Conservation (phyloP, 2,888 invertebrate species). For the Drosophila tripunctata region DNA sequence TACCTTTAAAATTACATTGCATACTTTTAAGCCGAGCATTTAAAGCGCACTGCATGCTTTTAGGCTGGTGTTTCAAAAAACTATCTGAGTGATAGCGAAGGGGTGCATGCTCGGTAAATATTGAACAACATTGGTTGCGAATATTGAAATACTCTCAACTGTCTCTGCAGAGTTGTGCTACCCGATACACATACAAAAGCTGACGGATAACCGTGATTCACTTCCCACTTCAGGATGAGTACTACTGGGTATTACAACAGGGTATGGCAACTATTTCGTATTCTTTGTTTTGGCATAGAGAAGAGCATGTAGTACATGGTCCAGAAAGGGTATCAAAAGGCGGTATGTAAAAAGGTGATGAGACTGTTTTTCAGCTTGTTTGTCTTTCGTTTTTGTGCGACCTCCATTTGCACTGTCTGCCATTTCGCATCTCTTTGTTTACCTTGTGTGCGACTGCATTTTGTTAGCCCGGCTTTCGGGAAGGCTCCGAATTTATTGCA, state of each 20-base stretch:
- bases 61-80: constrained; percentile 11
- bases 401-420: constrained; percentile 37
- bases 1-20: constrained; percentile 6
- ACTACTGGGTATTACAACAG: neutral
- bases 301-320: no score
- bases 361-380: constrained; percentile 32
- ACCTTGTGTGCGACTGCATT: constrained; percentile 54
- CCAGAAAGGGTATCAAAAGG: constrained; percentile 20
- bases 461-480: constrained; percentile 19
- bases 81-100: neutral
- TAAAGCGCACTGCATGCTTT: constrained; percentile 13
- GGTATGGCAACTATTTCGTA: neutral
- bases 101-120: constrained; percentile 48
- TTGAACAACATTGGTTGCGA: constrained; percentile 67
- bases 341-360: neutral
- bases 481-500: constrained; percentile 62
- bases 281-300: no score
- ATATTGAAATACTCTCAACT: constrained; percentile 65
- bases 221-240: neutral
- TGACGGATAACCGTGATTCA: neutral
- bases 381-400: constrained; percentile 50
- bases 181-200: constrained; percentile 5
- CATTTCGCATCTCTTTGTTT: constrained; percentile 48
- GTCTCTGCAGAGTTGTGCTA: neutral
- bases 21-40: neutral